These are phyloP conservation scores for Zootermopsis nevadensis DNA, from an alignment of 2,888 invertebrate species.

Conservation along the genomic window DNA sequence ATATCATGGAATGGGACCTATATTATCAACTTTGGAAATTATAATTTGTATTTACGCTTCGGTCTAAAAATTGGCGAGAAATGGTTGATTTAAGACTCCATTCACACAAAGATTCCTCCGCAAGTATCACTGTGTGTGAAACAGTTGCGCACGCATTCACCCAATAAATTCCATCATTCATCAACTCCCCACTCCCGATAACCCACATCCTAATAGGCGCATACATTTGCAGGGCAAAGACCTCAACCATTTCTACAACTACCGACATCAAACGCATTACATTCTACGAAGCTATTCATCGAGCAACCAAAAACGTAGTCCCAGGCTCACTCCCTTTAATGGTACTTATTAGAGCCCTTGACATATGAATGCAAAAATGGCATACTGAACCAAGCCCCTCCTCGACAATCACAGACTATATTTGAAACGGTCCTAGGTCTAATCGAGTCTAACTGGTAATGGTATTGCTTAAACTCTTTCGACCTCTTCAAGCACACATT, in stretches of 20 bases:
- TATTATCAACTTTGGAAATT: too few relatives aligned
- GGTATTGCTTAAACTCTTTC: neutral
- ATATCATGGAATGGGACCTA: too few relatives aligned
- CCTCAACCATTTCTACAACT: neutral
- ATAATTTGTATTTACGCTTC: too few relatives aligned
- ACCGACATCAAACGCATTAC: neutral
- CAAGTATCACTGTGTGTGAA: neutral
- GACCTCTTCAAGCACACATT: too few relatives aligned
- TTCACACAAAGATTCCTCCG: too few relatives aligned
- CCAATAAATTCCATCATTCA: neutral
- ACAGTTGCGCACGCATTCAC: neutral
- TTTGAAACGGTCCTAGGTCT: neutral
- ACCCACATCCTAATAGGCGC: neutral
- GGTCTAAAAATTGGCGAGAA: too few relatives aligned
- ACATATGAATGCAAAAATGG: neutral
- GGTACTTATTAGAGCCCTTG: neutral
- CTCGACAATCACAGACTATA: neutral
- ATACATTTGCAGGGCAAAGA: neutral
- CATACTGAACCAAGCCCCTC: neutral
- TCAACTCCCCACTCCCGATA: neutral
- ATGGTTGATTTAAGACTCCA: too few relatives aligned
- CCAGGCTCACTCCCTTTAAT: constrained; percentile 4
- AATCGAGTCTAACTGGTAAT: constrained; percentile 1
- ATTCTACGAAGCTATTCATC: neutral
- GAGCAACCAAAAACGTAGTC: neutral